Evolutionary conservation across 2,888 invertebrate species (phyloP), one percentile per base, ranked within the genome.

Genomic region (Cataglyphis cursor): DNA sequence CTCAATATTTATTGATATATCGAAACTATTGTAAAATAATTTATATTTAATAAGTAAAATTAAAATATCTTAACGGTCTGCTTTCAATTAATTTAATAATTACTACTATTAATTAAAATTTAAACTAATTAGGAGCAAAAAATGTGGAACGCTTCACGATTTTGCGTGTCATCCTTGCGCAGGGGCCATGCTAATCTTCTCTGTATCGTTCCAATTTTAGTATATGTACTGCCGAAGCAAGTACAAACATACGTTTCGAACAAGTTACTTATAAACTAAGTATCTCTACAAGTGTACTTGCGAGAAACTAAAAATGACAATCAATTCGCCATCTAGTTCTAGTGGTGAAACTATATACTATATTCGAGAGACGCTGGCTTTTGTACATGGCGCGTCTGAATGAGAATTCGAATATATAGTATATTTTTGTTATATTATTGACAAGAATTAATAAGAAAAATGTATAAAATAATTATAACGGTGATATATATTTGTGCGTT

Each of bases 111-210:
- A 38, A 12, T 44, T 44, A 44, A 44, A 12, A 41, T 12, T 44
- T 44, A 44, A 44, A 44, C 18, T 44, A 44, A 44, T 44, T 44
- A 18, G 18, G 18, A 44, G 51, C 51, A 38, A 64, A 64, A 64
- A 64, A n/a, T 64, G 64, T 38, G 18, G 38, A 64, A 38, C 38
- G 38, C 35, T 64, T 38, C 35, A 38, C 38, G 64, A 64, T 64
- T 64, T 38, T 64, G 64, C 38, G 64, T 64, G 64, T 64, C 64
- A 35, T 64, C n/a, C 64, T 64, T 64, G 64, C 64, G 64, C 64
- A 64, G 64, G 35, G 64, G 38, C 64, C 64, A 64, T 38, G 38
- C 64, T 64, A 64, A 62, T 61, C 61, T 61, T 61, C 38, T 64
- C 38, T 64, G n/a, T 64, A 64, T 64, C 12, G 64, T 38, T 64